These are phyloP conservation scores for Nestor notabilis DNA, from an alignment of 2,113 vertebrate species.

Conservation along the genomic window DNA sequence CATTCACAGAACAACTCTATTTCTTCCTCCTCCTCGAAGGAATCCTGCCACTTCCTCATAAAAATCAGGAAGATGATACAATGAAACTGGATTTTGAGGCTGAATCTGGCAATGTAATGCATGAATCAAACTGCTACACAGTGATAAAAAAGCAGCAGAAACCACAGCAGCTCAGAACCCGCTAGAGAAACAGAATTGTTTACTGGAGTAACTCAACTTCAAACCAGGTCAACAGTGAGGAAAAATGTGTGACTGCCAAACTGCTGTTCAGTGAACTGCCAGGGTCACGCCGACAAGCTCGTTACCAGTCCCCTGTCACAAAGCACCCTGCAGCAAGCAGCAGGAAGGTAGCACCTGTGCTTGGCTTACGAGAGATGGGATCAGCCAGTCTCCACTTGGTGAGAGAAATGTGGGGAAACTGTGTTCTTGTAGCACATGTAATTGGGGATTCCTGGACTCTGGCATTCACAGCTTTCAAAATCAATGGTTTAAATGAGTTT, in stretches of 20 bases:
- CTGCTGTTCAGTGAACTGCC: not conserved
- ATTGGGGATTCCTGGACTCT: not conserved
- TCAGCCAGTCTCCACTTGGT: not conserved
- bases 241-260: not conserved
- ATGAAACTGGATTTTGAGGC: not conserved
- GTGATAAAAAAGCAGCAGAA: not conserved
- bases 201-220: not conserved
- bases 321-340: not conserved
- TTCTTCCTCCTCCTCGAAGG: not conserved
- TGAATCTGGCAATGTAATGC: not conserved
- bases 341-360: not conserved
- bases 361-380: not conserved
- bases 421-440: not conserved
- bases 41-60: not conserved
- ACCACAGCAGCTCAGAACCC: not conserved
- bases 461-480: not conserved
- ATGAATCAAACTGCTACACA: accelerated
- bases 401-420: not conserved
- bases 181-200: not conserved
- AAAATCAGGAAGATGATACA: not conserved
- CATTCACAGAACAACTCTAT: not conserved
- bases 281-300: accelerated
- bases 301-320: not conserved
- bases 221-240: not conserved
- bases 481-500: not conserved